Evolutionary conservation across 2,888 invertebrate genomes (phyloP).

Genomic region (Oligia fasciuncula): DNA sequence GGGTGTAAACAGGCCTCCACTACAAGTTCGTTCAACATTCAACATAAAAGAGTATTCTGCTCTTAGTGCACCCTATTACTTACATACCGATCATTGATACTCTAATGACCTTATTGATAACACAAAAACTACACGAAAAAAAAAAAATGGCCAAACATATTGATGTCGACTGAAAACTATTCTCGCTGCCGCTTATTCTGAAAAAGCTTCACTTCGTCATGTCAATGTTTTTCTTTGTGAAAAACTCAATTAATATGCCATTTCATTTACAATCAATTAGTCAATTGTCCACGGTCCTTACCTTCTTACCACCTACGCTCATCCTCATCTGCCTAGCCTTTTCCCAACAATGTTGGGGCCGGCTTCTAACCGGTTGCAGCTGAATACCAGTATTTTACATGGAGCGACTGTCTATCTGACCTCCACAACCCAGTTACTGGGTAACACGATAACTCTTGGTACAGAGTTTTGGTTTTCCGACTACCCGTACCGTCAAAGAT

Average conservation of each 20-base stretch:
- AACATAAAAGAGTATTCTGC: no score
- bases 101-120: no score
- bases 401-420: not conserved
- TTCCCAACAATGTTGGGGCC: not conserved
- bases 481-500: not conserved
- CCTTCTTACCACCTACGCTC: not conserved
- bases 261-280: not conserved
- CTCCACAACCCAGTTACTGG: not conserved
- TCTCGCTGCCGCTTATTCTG: not conserved
- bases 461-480: not conserved
- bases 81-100: no score
- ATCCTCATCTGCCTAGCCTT: not conserved
- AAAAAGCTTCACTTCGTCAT: not conserved
- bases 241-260: not conserved
- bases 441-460: not conserved
- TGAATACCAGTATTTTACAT: not conserved
- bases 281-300: not conserved
- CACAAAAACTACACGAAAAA: no score
- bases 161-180: not conserved
- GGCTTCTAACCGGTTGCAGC: not conserved
- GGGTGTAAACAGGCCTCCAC: slow-evolving; percentile 2
- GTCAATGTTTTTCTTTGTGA: not conserved
- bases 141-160: not conserved
- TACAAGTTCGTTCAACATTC: not conserved
- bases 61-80: no score